Base-by-base conservation (phyloP, 2,113 vertebrate species). In the Callithrix jacchus region DNA sequence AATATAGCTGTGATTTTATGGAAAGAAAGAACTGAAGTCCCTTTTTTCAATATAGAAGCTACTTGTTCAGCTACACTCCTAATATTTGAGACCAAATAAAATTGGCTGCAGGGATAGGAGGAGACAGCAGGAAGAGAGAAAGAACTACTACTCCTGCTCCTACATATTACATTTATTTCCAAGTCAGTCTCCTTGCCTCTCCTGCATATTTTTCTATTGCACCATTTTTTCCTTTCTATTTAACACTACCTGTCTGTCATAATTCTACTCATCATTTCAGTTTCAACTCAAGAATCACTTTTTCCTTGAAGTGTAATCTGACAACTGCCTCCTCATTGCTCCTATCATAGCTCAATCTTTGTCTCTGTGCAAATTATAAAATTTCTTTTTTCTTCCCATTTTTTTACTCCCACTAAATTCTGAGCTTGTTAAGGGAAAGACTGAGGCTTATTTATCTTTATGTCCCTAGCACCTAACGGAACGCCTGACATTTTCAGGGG, bases 1-100 rank as follows among this genome's bases (percentile, higher is more conserved):
- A 97, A 96, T 92, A 90, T 18, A 96, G 94, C 96, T 96, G 84
- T 35, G 89, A 89, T 95, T 97, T 97, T 93, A 94, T 61, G 81
- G 56, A 96, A 96, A 94, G 84, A 87, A 85, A 91, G 89, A 97
- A 96, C 70, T 87, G 71, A 85, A 95, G 89, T 47, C 80, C 92
- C 94, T 93, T 80, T 97, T 96, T 94, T 90, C 77, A 92, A 79
- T 64, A 97, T 42, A 94, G 94, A 96, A 95, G 77, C 61, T 21
- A 82, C 64, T 97, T 97, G 95, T 96, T 94, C 87, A 92, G 73
- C 54, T 80, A 68, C 58, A 73, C 14, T 25, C 17, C 37, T 94
- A 83, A 76, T 71, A 81, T 45, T 66, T 92, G 92, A 95, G 74
- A 94, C 49, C 40, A 35, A 71, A 93, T 89, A 91, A 94, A 77